Evolutionary conservation across 2,113 vertebrate genomes (phyloP).

Genomic region (Sporophila hypoxantha): DNA sequence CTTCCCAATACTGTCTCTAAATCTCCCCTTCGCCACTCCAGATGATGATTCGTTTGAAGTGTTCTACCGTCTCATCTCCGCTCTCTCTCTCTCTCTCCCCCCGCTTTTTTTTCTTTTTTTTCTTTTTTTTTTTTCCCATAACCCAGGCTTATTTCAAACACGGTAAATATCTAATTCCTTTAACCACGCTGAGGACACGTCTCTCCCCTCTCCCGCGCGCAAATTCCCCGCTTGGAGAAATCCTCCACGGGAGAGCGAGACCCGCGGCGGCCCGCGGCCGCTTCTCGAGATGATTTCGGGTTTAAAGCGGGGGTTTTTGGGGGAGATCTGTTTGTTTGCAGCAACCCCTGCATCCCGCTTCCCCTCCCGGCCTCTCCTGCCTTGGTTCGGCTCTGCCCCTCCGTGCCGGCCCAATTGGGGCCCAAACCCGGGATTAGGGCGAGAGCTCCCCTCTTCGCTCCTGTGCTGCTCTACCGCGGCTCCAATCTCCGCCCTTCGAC

Average conservation of each 20-base stretch:
- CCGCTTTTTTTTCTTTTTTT: no score
- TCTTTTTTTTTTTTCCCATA: slow-evolving; percentile 9
- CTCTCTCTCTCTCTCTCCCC: not conserved
- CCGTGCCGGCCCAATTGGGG: not conserved
- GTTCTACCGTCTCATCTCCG: slow-evolving; percentile 83
- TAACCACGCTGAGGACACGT: slow-evolving; percentile 65
- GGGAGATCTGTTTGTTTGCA: not conserved
- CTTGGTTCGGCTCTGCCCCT: not conserved
- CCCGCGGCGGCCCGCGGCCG: not conserved
- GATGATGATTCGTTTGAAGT: slow-evolving; percentile 99
- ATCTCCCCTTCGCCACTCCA: slow-evolving; percentile 90
- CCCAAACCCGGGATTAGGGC: not conserved
- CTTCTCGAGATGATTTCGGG: not conserved
- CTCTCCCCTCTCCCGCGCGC: slow-evolving; percentile 21
- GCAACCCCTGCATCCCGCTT: not conserved
- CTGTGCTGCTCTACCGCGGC: not conserved
- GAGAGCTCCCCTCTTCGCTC: not conserved
- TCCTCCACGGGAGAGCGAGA: not conserved
- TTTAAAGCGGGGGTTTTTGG: not conserved
- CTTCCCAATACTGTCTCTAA: slow-evolving; percentile 95
- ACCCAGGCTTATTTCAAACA: slow-evolving; percentile 84
- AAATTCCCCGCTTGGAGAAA: not conserved
- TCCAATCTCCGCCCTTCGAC: not conserved
- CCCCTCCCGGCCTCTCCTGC: not conserved
- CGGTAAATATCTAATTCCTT: slow-evolving; percentile 89